phyloP scores from a whole-genome alignment of 2,888 invertebrate genomes.

The Athetis lepigone region DNA sequence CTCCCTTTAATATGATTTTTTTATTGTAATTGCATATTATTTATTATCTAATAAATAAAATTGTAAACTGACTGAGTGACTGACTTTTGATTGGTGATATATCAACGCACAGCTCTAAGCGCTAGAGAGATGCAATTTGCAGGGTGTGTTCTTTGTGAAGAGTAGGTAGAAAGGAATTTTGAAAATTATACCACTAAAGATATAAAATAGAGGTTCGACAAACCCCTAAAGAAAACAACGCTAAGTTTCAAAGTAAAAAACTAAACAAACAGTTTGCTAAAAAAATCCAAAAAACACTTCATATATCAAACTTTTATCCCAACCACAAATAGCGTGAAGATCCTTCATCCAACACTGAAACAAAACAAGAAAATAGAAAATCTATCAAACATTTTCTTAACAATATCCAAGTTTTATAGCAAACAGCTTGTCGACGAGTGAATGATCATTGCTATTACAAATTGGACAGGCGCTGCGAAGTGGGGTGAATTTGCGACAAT shows the following conservation, averaged over 20 bases:
- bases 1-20: too few species aligned
- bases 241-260: not conserved
- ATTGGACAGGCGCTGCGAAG: slow-evolving; percentile 61
- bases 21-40: too few species aligned
- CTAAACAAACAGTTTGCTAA: not conserved
- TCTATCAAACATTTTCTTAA: slow-evolving; percentile 42
- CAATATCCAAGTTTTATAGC: slow-evolving; percentile 51
- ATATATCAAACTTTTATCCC: not conserved
- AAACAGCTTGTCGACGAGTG: slow-evolving; percentile 58
- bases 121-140: too few species aligned
- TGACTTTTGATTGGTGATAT: too few species aligned
- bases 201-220: too few species aligned
- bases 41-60: too few species aligned
- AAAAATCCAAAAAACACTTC: not conserved
- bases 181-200: too few species aligned
- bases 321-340: slow-evolving; percentile 12
- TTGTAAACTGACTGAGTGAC: too few species aligned
- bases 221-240: too few species aligned
- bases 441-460: slow-evolving; percentile 64
- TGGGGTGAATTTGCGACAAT: slow-evolving; percentile 54
- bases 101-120: too few species aligned
- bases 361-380: slow-evolving; percentile 37
- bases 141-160: too few species aligned
- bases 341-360: not conserved
- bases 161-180: too few species aligned